phyloP scores from a whole-genome alignment of 2,888 invertebrate species.

The Synanthedon andrenaeformis region DNA sequence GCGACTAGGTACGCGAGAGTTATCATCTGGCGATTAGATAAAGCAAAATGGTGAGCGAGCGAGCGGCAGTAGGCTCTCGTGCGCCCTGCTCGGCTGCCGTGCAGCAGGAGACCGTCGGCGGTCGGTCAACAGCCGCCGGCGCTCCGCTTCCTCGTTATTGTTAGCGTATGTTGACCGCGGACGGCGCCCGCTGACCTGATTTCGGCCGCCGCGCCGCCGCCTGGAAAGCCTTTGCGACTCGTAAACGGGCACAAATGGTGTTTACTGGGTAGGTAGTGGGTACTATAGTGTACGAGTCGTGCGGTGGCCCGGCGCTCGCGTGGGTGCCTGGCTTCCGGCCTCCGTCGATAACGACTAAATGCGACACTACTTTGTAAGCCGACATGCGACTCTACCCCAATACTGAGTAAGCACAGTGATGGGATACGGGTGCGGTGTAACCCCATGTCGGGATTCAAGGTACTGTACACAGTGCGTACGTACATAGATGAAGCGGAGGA shows the following conservation, averaged over 20 bases:
- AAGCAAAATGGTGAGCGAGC: conserved; percentile 34
- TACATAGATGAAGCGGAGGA: conserved; percentile 2
- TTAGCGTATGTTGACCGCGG: conserved; percentile 39
- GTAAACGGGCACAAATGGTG: neutral
- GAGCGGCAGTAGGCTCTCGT: conserved; percentile 36
- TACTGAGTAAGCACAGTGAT: too few species aligned
- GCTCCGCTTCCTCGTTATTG: conserved; percentile 28
- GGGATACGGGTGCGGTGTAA: too few species aligned
- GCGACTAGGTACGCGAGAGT: conserved; percentile 14
- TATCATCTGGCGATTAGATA: conserved; percentile 58
- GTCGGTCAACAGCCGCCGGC: conserved; percentile 6
- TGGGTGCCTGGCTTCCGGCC: conserved; percentile 9
- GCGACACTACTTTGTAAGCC: neutral
- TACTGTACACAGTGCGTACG: neutral
- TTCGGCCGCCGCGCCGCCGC: conserved; percentile 3
- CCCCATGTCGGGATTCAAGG: neutral
- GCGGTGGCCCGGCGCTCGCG: conserved; percentile 16
- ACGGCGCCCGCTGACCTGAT: conserved; percentile 10
- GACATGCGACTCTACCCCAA: neutral
- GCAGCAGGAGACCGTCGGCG: conserved; percentile 4
- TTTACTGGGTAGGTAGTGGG: conserved; percentile 1
- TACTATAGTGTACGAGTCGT: neutral
- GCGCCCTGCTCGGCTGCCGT: conserved; percentile 19
- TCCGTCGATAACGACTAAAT: conserved; percentile 3
- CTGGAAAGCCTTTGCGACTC: neutral